Evolutionary conservation across 1,140 invertebrate species (phyloP), one percentile per base, ranked within the genome.

Genomic region (Aphelenchoides avenae): DNA sequence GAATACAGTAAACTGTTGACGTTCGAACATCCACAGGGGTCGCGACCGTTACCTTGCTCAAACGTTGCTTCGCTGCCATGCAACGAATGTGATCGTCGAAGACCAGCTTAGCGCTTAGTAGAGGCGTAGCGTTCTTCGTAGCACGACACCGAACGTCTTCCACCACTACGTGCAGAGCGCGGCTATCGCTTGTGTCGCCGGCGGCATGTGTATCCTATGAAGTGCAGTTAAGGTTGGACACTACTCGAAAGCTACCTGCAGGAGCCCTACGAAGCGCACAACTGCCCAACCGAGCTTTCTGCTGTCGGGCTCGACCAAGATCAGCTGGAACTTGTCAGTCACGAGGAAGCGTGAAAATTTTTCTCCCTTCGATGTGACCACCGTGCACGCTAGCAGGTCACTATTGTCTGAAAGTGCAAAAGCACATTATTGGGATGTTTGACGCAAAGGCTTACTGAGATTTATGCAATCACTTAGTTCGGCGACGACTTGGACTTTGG

Each of bases 21-120:
- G 18, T 13, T 36, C 18, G 13, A 60, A 33, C 13, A 15, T 1
- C 20, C n/a, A 67, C 13, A 56, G 1, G 6, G 42, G 15, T 13
- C 9, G 5, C 29, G 2, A n/a, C n/a, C 5, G n/a, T 55, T 58
- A 88, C 87, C 84, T 89, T 79, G 89, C 89, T 78, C 89, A 75
- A 34, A 89, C 24, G 89, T 58, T 84, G 82, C 52, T 82, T 83
- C n/a, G 83, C 83, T 11, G 82, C 83, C 80, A 83, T 82, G 77
- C 91, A 96, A 9, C 94, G 83, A 57, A 98, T 98, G 76, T 97
- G 91, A 81, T 99, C 94, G 77, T 98, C 93, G 76, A 98, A 98
- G 39, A 95, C 85, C 76, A 98, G 95, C 78, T 89, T 91, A 0
- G 91, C 88, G 15, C 87, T 85, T 5, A 96, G 80, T 5, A 93